Percentiles rank a stretch among this genome's conserved stretches.
Evolutionary conservation across 2,113 vertebrate genomes (phyloP).

Genomic region (Hippocampus guttulatus): DNA sequence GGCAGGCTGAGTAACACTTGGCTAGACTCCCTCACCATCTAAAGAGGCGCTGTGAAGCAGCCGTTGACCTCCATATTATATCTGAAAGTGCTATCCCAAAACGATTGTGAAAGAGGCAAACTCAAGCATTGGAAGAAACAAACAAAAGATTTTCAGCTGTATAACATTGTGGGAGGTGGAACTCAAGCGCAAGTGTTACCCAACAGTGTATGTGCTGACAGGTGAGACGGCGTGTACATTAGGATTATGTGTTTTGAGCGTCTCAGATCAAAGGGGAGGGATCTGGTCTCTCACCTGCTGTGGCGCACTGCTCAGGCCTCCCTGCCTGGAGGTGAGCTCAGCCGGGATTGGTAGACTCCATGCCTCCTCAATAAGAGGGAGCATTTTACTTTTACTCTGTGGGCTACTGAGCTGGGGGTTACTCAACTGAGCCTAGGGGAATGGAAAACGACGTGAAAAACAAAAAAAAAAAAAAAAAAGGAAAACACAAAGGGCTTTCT

Average conservation of each 20-base stretch:
- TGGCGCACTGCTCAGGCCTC: conserved; percentile 98
- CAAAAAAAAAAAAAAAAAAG: conserved; percentile 44
- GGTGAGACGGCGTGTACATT: conserved; percentile 24
- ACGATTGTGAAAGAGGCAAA: neutral
- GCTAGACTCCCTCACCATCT: conserved; percentile 20
- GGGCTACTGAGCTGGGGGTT: conserved; percentile 99
- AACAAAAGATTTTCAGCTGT: neutral
- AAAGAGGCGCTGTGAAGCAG: conserved; percentile 28
- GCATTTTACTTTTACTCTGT: conserved; percentile 99
- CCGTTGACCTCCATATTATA: neutral
- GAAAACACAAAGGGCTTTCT: neutral
- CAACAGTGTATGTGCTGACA: conserved; percentile 33
- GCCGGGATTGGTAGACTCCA: conserved; percentile 99
- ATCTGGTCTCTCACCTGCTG: conserved; percentile 98
- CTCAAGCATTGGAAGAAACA: neutral
- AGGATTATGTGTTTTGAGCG: conserved; percentile 14
- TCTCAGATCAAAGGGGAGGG: conserved; percentile 16
- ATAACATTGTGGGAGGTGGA: conserved; percentile 1
- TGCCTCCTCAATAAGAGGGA: conserved; percentile 99
- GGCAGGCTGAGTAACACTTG: conserved; percentile 53
- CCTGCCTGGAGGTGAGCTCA: conserved; percentile 99
- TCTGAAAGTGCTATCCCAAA: neutral
- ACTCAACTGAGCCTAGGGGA: conserved; percentile 99
- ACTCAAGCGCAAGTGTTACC: conserved; percentile 54
- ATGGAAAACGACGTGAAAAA: conserved; percentile 73